Evolutionary conservation across 2,888 invertebrate genomes (phyloP).

Genomic region (Meandrusa payeni): DNA sequence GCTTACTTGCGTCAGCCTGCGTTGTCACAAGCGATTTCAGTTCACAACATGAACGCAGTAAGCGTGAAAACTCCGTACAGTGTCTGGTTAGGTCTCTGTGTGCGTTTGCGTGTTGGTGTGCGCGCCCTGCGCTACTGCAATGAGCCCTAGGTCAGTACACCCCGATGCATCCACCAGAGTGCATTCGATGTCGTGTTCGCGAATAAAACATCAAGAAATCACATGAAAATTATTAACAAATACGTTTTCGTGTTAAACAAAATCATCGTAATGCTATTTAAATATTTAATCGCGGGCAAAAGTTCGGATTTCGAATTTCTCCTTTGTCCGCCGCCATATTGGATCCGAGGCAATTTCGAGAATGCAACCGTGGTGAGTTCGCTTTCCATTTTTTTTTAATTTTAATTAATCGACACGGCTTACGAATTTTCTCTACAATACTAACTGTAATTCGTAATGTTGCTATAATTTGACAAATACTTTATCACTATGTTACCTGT

Average conservation of each 20-base stretch:
- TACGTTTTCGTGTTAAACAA: conserved; percentile 27
- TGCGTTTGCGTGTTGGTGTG: conserved; percentile 33
- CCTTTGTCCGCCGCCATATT: conserved; percentile 56
- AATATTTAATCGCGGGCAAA: conserved; percentile 22
- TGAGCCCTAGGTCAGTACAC: conserved; percentile 50
- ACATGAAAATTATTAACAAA: conserved; percentile 21
- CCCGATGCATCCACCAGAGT: conserved; percentile 41
- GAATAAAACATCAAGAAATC: conserved; percentile 34
- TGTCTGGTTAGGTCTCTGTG: conserved; percentile 24
- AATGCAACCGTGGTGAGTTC: conserved; percentile 44
- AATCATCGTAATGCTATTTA: not conserved
- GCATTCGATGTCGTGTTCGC: conserved; percentile 35
- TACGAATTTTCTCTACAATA: too few relatives aligned
- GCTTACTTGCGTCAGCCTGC: conserved; percentile 6
- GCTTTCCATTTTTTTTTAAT: conserved; percentile 49
- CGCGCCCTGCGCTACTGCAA: conserved; percentile 44
- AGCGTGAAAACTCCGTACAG: conserved; percentile 19
- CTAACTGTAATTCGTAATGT: too few relatives aligned
- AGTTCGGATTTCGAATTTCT: conserved; percentile 32
- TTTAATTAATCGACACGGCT: conserved; percentile 11
- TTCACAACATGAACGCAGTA: conserved; percentile 7
- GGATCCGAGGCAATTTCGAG: conserved; percentile 36
- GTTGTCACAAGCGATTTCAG: conserved; percentile 4
- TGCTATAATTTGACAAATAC: too few relatives aligned
- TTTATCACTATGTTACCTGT: too few relatives aligned